Evolutionary conservation across 1,140 invertebrate genomes (phyloP), one percentile per base, ranked within the genome.

Genomic region (Holcopasites calliopsidis): DNA sequence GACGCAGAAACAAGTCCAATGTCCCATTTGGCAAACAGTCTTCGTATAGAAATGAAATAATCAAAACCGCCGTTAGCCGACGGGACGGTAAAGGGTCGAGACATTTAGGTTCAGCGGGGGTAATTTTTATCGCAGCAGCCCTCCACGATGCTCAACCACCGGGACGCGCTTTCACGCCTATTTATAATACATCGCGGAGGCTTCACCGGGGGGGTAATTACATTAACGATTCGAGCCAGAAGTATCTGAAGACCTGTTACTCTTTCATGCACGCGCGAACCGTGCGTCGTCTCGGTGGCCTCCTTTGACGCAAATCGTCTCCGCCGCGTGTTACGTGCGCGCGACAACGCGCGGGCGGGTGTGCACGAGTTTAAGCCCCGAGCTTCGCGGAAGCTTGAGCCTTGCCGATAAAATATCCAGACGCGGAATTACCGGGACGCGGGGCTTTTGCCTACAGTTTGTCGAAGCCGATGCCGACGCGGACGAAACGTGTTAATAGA

Each of bases 351-450:
- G n/a, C n/a, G n/a, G n/a, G n/a, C n/a, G n/a, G n/a, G n/a, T n/a
- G n/a, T n/a, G 26, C 42, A 16, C 16, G 40, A 16, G 31, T 35
- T 72, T 77, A 77, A 73, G 68, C 69, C 42, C 16, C 2, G 55
- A n/a, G n/a, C n/a, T 18, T 47, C 18, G 23, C 28, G 33, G 16
- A 44, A 77, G 69, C 73, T 77, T 73, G 73, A 73, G 75, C 69
- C 60, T 64, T 33, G 3, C 42, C 69, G 60, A 65, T 77, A 62
- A 77, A 77, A 73, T 77, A 72, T 73, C 50, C 47, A 77, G 38
- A 54, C 57, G 11, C 18, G 60, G 69, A 77, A 77, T 77, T 77
- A 72, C 35, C 44, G 1, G 26, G 21, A 10, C 13, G 31, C 35
- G 44, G 6, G 71, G 58, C 68, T 72, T n/a, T n/a, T n/a, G n/a